A percentile compares a stretch with the other conserved stretches of the same genome.
phyloP scores from a whole-genome alignment of 1,140 invertebrate genomes.

The Pseudomyrmex flavicornis region DNA sequence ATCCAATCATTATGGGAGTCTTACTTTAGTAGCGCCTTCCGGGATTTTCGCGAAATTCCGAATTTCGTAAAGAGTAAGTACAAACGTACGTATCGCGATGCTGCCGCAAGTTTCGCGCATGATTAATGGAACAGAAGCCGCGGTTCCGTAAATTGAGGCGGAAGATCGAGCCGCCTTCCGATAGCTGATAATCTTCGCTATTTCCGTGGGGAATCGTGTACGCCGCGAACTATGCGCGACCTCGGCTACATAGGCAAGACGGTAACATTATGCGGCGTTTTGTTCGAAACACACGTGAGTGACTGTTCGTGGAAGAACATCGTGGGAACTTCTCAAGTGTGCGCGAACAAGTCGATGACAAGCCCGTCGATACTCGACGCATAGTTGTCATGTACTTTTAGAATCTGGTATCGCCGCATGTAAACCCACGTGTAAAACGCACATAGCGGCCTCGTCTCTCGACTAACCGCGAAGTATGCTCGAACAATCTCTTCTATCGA shows the following conservation, averaged over 20 bases:
- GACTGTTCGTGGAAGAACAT: slow-evolving; percentile 2
- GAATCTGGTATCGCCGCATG: slow-evolving; percentile 17
- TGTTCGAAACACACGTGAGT: not conserved
- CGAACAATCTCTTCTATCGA: slow-evolving; percentile 8
- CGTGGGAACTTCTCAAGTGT: slow-evolving; percentile 48
- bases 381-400: slow-evolving; percentile 32
- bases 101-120: not conserved
- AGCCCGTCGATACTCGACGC: slow-evolving; percentile 26
- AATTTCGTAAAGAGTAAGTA: too few species aligned
- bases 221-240: not conserved
- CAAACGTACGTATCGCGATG: not conserved
- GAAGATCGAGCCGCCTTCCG: not conserved
- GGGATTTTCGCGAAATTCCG: too few species aligned
- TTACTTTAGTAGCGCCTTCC: too few species aligned
- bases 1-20: too few species aligned
- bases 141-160: not conserved
- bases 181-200: slow-evolving; percentile 18
- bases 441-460: not conserved
- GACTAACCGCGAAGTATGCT: not conserved
- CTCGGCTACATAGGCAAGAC: not conserved
- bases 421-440: not conserved
- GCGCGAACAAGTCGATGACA: slow-evolving; percentile 17
- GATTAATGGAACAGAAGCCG: slow-evolving; percentile 5
- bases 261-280: not conserved
- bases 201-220: not conserved